phyloP scores from a whole-genome alignment of 2,113 vertebrate species.

The Pycnonotus jocosus region DNA sequence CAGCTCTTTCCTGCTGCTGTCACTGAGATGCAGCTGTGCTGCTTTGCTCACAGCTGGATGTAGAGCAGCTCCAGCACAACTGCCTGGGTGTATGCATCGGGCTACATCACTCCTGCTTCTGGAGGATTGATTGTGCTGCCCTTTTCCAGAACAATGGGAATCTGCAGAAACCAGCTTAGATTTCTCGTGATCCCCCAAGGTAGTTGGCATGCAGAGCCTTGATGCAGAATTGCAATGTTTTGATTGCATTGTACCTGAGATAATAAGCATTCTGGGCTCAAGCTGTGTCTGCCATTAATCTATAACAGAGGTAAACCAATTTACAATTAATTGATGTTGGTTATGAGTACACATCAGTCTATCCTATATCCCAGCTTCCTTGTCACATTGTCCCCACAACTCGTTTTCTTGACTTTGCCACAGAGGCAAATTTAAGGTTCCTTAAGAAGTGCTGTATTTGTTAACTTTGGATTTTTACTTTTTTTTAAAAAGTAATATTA shows the following conservation, averaged over 20 bases:
- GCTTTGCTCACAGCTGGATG: neutral
- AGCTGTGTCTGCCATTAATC: conserved; percentile 7
- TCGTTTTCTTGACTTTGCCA: neutral
- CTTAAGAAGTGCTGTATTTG: neutral
- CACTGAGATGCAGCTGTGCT: neutral
- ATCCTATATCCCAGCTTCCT: neutral
- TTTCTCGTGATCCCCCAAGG: neutral
- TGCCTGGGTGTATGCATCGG: fast-evolving
- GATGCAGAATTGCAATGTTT: neutral
- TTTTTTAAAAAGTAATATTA: neutral
- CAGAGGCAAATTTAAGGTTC: neutral
- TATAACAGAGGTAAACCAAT: neutral
- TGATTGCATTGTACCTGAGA: neutral
- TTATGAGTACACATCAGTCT: neutral
- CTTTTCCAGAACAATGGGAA: neutral
- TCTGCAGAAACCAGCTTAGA: neutral
- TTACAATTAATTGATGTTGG: neutral
- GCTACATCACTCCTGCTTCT: neutral
- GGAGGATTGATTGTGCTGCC: neutral
- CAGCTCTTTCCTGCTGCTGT: neutral
- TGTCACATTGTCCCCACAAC: neutral
- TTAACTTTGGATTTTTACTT: neutral
- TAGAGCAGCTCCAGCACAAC: neutral
- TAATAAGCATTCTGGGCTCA: neutral
- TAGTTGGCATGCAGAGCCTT: neutral